Evolutionary conservation across 2,888 invertebrate genomes (phyloP).

Genomic region (Caenorhabditis sp.): DNA sequence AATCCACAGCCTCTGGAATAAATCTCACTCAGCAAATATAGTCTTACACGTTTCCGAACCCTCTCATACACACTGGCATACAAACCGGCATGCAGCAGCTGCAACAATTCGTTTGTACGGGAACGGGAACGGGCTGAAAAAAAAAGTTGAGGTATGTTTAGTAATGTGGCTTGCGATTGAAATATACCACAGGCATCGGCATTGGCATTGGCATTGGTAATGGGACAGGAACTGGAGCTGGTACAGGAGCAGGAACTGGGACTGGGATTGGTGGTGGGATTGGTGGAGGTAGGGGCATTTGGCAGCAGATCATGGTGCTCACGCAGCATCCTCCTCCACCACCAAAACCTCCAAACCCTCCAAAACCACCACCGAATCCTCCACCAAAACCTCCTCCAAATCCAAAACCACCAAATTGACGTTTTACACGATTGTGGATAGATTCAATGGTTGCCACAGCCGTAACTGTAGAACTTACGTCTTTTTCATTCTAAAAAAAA

Average conservation of each 20-base stretch:
- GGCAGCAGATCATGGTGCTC: slow-evolving; percentile 68
- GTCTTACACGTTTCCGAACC: slow-evolving; percentile 50
- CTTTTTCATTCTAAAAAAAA: neutral
- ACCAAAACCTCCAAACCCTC: slow-evolving; percentile 58
- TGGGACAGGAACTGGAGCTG: slow-evolving; percentile 57
- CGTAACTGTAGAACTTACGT: slow-evolving; percentile 4
- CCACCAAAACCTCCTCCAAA: slow-evolving; percentile 60
- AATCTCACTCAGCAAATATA: slow-evolving; percentile 46
- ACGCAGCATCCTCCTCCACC: slow-evolving; percentile 68
- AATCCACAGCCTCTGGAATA: slow-evolving; percentile 59
- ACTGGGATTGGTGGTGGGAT: slow-evolving; percentile 56
- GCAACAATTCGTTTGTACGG: slow-evolving; percentile 66
- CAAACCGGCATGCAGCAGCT: slow-evolving; percentile 77
- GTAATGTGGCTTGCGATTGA: no score
- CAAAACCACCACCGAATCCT: slow-evolving; percentile 58
- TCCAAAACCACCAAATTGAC: slow-evolving; percentile 66
- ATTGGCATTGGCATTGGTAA: slow-evolving; percentile 47
- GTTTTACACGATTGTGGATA: slow-evolving; percentile 64
- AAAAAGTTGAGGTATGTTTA: no score
- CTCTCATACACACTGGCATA: slow-evolving; percentile 75
- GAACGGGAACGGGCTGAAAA: slow-evolving; percentile 66
- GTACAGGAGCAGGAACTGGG: slow-evolving; percentile 64
- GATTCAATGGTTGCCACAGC: slow-evolving; percentile 23
- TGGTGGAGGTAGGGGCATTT: slow-evolving; percentile 59
- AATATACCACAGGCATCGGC: slow-evolving; percentile 57